These are phyloP conservation scores for Diloba caeruleocephala DNA, from an alignment of 2,888 invertebrate genomes.

Conservation along the genomic window DNA sequence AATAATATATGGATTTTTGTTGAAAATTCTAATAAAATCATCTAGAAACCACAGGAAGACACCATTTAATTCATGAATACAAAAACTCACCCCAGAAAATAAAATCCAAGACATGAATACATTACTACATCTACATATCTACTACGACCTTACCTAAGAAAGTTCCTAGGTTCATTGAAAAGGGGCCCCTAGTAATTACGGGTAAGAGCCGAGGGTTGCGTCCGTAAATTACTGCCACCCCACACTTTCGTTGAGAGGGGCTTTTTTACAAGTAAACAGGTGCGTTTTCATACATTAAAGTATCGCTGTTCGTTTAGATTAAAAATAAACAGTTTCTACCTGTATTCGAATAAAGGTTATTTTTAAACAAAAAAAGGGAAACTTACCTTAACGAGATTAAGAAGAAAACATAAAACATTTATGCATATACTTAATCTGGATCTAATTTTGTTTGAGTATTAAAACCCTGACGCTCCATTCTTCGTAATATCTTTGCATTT, in stretches of 20 bases:
- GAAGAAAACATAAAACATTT: constrained; percentile 30
- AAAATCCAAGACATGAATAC: constrained; percentile 39
- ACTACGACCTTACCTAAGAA: constrained; percentile 34
- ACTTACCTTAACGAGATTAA: constrained; percentile 13
- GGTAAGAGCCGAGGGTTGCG: constrained; percentile 58
- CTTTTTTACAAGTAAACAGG: constrained; percentile 70
- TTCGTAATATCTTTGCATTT: constrained; percentile 14
- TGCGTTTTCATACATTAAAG: constrained; percentile 63
- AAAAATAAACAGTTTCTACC: constrained; percentile 18
- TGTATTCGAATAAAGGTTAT: constrained; percentile 12
- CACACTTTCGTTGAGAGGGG: constrained; percentile 59
- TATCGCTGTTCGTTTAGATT: constrained; percentile 44
- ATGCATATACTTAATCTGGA: constrained; percentile 10
- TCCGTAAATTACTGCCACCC: constrained; percentile 82
- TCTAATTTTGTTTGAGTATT: constrained; percentile 21
- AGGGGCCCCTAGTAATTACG: constrained; percentile 61
- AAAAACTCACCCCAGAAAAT: constrained; percentile 21
- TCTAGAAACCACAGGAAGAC: not conserved
- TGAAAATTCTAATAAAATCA: too few species aligned
- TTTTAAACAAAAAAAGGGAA: constrained; percentile 20
- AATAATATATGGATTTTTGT: too few species aligned
- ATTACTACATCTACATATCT: constrained; percentile 36
- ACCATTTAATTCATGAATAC: not conserved
- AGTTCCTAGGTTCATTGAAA: constrained; percentile 49
- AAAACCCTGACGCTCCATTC: constrained; percentile 9